Percentiles rank a stretch among this genome's conserved stretches.
Conservation (phyloP, 1,140 invertebrate genomes). For the Camponotus floridanus region DNA sequence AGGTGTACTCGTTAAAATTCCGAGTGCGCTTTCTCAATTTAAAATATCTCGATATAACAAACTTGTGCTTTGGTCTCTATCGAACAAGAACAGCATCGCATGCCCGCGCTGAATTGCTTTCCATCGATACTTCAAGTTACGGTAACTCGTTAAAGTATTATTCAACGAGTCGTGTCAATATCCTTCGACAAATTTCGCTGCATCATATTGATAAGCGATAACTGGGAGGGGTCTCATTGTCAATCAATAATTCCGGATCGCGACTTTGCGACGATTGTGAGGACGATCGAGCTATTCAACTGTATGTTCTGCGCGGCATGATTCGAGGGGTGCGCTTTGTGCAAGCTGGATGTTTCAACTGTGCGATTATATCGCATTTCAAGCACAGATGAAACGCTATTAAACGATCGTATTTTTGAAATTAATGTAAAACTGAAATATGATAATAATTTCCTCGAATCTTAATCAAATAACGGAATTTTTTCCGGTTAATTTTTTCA, state of each 20-base stretch:
- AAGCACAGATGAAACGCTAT: neutral
- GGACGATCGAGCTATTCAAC: conserved; percentile 21
- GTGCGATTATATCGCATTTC: neutral
- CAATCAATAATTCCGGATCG: conserved; percentile 14
- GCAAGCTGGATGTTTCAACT: neutral
- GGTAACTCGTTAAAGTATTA: conserved; percentile 35
- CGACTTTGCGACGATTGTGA: neutral
- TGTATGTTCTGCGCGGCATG: conserved; percentile 3
- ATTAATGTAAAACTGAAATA: neutral
- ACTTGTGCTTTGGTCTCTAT: conserved; percentile 2
- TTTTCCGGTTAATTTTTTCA: neutral
- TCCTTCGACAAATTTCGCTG: conserved; percentile 16
- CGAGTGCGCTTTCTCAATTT: neutral
- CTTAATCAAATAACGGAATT: neutral
- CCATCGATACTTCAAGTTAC: neutral
- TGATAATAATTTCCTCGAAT: neutral
- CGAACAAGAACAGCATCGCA: neutral
- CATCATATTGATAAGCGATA: conserved; percentile 1
- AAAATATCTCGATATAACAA: neutral
- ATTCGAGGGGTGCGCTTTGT: neutral
- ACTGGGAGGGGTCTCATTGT: neutral
- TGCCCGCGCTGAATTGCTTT: conserved; percentile 5
- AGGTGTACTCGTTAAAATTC: neutral
- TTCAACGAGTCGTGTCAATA: neutral
- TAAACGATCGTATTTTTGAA: neutral